Evolutionary conservation across 2,888 invertebrate species (phyloP).

Genomic region (Belgica antarctica): DNA sequence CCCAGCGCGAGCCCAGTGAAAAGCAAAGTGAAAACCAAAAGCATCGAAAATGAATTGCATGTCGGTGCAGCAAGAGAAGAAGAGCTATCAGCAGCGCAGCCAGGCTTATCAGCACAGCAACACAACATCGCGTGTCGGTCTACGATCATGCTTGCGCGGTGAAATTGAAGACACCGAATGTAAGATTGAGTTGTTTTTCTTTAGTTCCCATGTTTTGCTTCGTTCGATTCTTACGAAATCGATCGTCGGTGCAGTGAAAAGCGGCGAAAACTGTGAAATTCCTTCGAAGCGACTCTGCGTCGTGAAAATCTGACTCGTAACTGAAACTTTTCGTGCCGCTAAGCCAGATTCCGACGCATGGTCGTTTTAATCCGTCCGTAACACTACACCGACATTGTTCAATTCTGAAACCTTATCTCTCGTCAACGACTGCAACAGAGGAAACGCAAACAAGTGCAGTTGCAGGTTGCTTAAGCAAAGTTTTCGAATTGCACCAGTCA

Average conservation of each 20-base stretch:
- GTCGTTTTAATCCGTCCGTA: constrained; percentile 1
- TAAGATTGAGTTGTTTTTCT: constrained; percentile 31
- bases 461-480: not conserved
- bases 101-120: constrained; percentile 35
- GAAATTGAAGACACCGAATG: constrained; percentile 42
- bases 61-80: constrained; percentile 42
- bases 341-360: not conserved
- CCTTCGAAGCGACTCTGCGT: no score
- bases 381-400: constrained; percentile 17
- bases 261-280: no score
- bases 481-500: not conserved
- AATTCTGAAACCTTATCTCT: constrained; percentile 17
- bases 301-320: not conserved
- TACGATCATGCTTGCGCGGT: constrained; percentile 40
- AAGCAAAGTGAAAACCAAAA: constrained; percentile 18
- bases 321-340: constrained; percentile 9
- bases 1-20: not conserved
- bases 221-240: not conserved
- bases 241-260: no score
- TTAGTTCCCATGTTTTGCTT: not conserved
- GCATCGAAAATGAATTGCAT: constrained; percentile 40
- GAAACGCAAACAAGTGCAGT: constrained; percentile 27
- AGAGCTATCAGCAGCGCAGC: constrained; percentile 24
- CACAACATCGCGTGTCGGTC: constrained; percentile 36
- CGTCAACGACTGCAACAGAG: not conserved